Evolutionary conservation across 2,113 vertebrate species (phyloP).

Genomic region (Tamias sibiricus): DNA sequence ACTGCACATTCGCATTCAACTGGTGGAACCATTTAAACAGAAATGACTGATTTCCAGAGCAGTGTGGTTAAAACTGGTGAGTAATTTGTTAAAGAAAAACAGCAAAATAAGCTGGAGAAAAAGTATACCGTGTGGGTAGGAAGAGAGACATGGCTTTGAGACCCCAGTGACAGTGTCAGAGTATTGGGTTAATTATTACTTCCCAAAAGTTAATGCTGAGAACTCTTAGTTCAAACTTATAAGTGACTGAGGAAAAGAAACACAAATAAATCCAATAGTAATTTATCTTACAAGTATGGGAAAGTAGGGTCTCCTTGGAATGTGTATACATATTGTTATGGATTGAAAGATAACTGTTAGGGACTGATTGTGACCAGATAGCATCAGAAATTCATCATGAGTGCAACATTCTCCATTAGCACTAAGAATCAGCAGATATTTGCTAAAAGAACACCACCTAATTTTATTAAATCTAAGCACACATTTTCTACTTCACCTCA

Average conservation of each 20-base stretch:
- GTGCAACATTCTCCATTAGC: neutral
- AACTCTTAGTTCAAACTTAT: neutral
- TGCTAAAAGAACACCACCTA: neutral
- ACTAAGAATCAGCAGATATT: neutral
- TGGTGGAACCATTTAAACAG: neutral
- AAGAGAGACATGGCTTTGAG: neutral
- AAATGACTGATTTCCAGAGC: neutral
- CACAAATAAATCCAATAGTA: conserved; percentile 14
- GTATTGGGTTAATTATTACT: conserved; percentile 57
- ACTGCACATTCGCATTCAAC: neutral
- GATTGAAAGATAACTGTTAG: conserved; percentile 6
- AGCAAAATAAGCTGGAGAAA: neutral
- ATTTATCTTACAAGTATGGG: conserved; percentile 33
- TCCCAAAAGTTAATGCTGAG: conserved; percentile 42
- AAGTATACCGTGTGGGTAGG: neutral
- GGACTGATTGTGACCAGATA: neutral
- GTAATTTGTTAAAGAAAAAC: conserved; percentile 46
- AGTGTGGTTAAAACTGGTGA: neutral
- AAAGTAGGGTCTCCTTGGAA: neutral
- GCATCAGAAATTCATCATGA: neutral
- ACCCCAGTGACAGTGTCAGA: neutral
- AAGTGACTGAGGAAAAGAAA: conserved; percentile 3
- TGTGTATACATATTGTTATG: neutral
- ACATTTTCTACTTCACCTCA: neutral
- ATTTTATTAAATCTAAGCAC: conserved; percentile 9